Conservation (phyloP, 2,113 vertebrate genomes). For the Pardalotus punctatus region DNA sequence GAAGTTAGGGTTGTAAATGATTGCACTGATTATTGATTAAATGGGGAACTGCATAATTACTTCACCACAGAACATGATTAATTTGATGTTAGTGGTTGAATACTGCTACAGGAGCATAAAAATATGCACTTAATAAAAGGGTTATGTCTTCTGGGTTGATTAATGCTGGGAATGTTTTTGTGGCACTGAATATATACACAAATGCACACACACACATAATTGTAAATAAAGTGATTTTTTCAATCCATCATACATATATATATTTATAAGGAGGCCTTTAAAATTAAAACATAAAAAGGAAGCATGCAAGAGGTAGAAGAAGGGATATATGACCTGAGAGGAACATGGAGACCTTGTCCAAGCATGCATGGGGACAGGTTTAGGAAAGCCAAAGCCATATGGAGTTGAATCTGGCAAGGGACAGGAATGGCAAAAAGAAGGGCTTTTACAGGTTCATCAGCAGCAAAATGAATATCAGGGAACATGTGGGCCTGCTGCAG, state of each 20-base stretch:
- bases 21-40: slow-evolving; percentile 28
- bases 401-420: neutral
- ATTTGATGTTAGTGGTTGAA: neutral
- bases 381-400: neutral
- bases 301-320: neutral
- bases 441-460: neutral
- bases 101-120: neutral
- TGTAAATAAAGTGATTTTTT: neutral
- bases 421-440: neutral
- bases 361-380: accelerated
- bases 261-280: neutral
- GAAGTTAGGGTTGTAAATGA: neutral
- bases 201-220: neutral
- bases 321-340: neutral
- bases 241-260: neutral
- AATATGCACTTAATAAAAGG: neutral
- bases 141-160: neutral
- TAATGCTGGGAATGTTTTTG: neutral
- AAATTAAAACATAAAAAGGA: neutral
- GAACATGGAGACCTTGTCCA: neutral
- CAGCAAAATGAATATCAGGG: neutral
- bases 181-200: neutral
- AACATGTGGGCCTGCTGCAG: neutral
- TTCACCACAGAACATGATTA: neutral
- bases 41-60: neutral